Evolutionary conservation across 2,113 vertebrate genomes (phyloP).

Genomic region (Corythoichthys haematopterus): DNA sequence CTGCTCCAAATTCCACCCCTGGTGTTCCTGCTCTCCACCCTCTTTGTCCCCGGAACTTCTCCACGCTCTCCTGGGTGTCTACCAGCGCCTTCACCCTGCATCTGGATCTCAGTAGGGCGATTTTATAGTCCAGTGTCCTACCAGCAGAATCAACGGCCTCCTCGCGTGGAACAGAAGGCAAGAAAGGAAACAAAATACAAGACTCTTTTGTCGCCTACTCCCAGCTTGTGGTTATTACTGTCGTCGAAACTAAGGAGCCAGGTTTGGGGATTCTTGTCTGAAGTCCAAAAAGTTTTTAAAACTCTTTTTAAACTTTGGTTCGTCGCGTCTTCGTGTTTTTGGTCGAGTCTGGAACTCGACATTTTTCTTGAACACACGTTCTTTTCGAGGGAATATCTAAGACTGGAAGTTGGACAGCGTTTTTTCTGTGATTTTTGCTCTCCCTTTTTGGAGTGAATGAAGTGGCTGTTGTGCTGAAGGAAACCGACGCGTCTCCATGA

Average conservation of each 20-base stretch:
- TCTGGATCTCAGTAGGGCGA: conserved; percentile 60
- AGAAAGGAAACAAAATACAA: conserved; percentile 8
- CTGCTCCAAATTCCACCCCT: conserved; percentile 67
- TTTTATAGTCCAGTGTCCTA: conserved; percentile 43
- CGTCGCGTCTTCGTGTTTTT: conserved; percentile 3
- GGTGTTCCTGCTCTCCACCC: conserved; percentile 62
- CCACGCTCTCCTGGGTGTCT: conserved; percentile 52
- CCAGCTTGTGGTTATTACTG: conserved; percentile 19
- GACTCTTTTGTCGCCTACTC: conserved; percentile 4
- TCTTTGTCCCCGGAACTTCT: conserved; percentile 74
- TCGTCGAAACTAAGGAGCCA: conserved; percentile 29
- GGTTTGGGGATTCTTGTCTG: conserved; percentile 23
- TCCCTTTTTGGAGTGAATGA: conserved; percentile 36
- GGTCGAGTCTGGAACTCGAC: conserved; percentile 30
- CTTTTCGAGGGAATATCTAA: conserved; percentile 6
- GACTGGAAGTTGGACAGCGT: neutral
- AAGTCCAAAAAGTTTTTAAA: conserved; percentile 25
- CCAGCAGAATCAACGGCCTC: conserved; percentile 40
- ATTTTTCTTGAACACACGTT: neutral
- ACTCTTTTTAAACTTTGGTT: conserved; percentile 18
- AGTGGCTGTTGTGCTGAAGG: conserved; percentile 44
- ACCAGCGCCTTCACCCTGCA: conserved; percentile 55
- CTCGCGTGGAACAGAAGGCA: conserved; percentile 32
- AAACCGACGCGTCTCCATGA: conserved; percentile 63
- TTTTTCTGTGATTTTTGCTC: conserved; percentile 5